Conservation (phyloP, 92 coral and sea anemone species). For the Paramuricea clavata region DNA sequence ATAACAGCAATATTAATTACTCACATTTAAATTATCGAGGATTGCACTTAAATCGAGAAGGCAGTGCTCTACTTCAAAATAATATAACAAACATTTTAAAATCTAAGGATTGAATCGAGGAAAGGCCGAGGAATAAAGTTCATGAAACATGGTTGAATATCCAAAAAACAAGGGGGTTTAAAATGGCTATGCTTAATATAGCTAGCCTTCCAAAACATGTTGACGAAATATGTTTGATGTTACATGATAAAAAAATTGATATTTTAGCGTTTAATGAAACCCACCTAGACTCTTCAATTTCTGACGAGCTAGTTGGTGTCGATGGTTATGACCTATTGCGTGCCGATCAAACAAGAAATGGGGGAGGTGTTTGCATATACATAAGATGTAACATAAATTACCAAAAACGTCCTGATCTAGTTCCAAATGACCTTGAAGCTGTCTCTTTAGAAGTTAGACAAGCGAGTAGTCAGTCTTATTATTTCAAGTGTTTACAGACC, state of each 20-base stretch:
- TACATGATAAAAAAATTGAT: slow-evolving; percentile 22
- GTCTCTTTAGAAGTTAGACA: slow-evolving; percentile 47
- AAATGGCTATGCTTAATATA: no score
- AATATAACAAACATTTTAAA: no score
- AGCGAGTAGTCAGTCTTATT: slow-evolving; percentile 50
- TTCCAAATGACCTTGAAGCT: slow-evolving; percentile 39
- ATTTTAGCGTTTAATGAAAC: slow-evolving; percentile 34
- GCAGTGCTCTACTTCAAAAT: no score
- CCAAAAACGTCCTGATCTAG: slow-evolving; percentile 24
- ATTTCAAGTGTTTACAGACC: slow-evolving; percentile 27
- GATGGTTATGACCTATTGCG: slow-evolving; percentile 48
- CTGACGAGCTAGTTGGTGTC: slow-evolving; percentile 7
- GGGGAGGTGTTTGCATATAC: slow-evolving; percentile 41
- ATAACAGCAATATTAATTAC: no score
- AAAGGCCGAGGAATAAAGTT: no score
- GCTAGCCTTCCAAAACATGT: slow-evolving; percentile 33
- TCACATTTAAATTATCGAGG: no score
- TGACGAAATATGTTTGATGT: slow-evolving; percentile 24
- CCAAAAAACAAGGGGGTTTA: no score
- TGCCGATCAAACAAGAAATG: slow-evolving; percentile 41
- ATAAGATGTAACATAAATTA: slow-evolving; percentile 25
- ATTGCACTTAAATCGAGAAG: no score
- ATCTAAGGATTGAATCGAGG: no score
- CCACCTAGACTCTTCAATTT: slow-evolving; percentile 17
- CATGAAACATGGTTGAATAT: no score